phyloP scores from a whole-genome alignment of 1,140 invertebrate genomes.

The Procambarus virginalis region DNA sequence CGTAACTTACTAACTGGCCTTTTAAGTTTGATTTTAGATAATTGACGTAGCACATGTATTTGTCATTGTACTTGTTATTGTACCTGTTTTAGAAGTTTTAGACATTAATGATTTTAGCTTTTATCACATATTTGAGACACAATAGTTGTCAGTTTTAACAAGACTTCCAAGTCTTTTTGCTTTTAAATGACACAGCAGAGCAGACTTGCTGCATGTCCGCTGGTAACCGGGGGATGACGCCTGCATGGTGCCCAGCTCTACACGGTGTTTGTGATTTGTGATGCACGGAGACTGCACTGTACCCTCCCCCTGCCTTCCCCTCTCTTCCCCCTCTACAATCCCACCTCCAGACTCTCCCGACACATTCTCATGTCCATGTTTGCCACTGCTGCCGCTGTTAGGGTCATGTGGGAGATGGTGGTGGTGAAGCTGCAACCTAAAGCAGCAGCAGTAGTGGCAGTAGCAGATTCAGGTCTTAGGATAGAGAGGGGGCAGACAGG shows the following conservation, averaged over 20 bases:
- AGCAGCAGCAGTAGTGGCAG: constrained; percentile 36
- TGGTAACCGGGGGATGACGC: constrained; percentile 66
- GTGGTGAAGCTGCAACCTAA: constrained; percentile 16
- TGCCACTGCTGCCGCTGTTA: constrained; percentile 24
- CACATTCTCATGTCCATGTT: background rate
- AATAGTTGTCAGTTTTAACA: constrained; percentile 65
- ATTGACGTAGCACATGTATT: constrained; percentile 67
- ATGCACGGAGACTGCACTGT: constrained; percentile 64
- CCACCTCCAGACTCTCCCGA: constrained; percentile 15
- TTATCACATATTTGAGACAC: constrained; percentile 57
- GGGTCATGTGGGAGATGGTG: constrained; percentile 28
- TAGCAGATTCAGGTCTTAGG: constrained; percentile 31
- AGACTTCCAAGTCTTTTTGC: constrained; percentile 63
- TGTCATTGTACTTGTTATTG: constrained; percentile 67
- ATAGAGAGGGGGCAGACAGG: constrained; percentile 41
- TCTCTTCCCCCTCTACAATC: constrained; percentile 4
- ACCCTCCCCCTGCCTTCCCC: constrained; percentile 19
- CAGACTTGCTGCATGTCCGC: constrained; percentile 69
- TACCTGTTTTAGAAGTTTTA: constrained; percentile 69
- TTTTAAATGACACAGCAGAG: constrained; percentile 68
- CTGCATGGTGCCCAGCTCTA: constrained; percentile 55
- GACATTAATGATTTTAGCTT: constrained; percentile 67
- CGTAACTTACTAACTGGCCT: constrained; percentile 69
- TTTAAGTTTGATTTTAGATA: constrained; percentile 64
- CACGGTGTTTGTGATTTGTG: constrained; percentile 68